Evolutionary conservation across 2,888 invertebrate genomes (phyloP), one percentile per base, ranked within the genome.

Genomic region (Amiota minor): DNA sequence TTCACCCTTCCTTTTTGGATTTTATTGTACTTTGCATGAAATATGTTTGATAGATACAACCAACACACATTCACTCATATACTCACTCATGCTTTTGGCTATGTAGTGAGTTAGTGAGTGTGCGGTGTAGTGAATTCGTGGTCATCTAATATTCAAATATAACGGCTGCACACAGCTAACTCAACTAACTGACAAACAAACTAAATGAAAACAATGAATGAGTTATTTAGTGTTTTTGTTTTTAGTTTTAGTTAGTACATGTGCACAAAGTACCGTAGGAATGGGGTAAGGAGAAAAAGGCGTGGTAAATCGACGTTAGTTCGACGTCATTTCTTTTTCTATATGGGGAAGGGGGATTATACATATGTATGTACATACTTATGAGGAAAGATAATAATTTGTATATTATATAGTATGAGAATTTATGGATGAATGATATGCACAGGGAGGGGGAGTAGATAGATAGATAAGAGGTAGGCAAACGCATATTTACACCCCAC

Each of bases 101-200:
- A 62, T 45, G n/a, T 35, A 1, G 6, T 62, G 8, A 23, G 50
- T 65, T 18, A 65, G 55, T 59, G 67, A 10, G 20, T 72, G 59
- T 68, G 56, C 49, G n/a, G 20, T n/a, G 70, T 70, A 16, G 23
- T 59, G 59, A 14, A 59, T 59, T 59, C 14, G 62, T 62, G 50
- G 67, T 68, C 67, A 68, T 53, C 67, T 68, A 68, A 53, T 68
- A 68, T 68, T 68, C 67, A 68, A 68, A 68, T 68, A 35, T 35
- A 35, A 35, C 6, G 35, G 23, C 50, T 14, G 20, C 53, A 62
- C 11, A 65, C 47, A 65, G 65, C 49, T 47, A 16, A 65, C 65
- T 65, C 6, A 35, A 35, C 35, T 35, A 23, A 35, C 35, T 35
- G 35, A 35, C 35, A 35, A 8, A 2, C 35, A 2, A 35, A 6